Percentiles rank a stretch among this genome's conserved stretches.
Evolutionary conservation across 2,888 invertebrate species (phyloP).

Genomic region (Ennomos quercinarius): DNA sequence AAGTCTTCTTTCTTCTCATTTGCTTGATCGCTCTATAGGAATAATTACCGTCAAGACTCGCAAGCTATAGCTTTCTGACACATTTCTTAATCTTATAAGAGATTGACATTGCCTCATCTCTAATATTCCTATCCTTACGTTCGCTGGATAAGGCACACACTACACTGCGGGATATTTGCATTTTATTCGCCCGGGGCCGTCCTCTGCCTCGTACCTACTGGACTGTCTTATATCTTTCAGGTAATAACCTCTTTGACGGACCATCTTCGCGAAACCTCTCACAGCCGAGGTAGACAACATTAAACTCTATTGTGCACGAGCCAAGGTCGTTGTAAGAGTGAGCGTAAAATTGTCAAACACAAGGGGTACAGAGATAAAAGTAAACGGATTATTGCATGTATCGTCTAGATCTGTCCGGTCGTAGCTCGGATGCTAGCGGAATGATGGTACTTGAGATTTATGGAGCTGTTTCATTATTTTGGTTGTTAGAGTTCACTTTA

Average conservation of each 20-base stretch:
- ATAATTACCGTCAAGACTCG: too few relatives aligned
- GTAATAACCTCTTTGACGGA: constrained; percentile 84
- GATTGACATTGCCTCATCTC: constrained; percentile 32
- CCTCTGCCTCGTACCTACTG: constrained; percentile 48
- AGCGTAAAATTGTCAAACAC: constrained; percentile 53
- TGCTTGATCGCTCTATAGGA: too few relatives aligned
- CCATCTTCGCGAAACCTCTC: constrained; percentile 48
- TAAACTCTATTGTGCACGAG: constrained; percentile 14
- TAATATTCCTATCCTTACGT: constrained; percentile 50
- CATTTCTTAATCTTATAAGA: not conserved
- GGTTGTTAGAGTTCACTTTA: constrained; percentile 38
- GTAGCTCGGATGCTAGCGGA: constrained; percentile 31
- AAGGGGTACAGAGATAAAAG: constrained; percentile 80
- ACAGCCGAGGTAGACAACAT: constrained; percentile 13
- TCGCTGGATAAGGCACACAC: constrained; percentile 53
- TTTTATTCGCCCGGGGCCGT: constrained; percentile 73
- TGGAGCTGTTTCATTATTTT: constrained; percentile 42
- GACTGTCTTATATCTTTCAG: constrained; percentile 77
- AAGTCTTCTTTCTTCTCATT: too few relatives aligned
- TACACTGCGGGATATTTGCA: constrained; percentile 77
- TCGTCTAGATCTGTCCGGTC: constrained; percentile 69
- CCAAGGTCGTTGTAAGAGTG: constrained; percentile 36
- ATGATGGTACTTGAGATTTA: constrained; percentile 30
- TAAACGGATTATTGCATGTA: constrained; percentile 82
- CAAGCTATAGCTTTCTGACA: too few relatives aligned